A percentile compares a stretch with the other conserved stretches of the same genome.
These are phyloP conservation scores for Hirtodrosophila confusa DNA, from an alignment of 2,888 invertebrate genomes.

Conservation along the genomic window DNA sequence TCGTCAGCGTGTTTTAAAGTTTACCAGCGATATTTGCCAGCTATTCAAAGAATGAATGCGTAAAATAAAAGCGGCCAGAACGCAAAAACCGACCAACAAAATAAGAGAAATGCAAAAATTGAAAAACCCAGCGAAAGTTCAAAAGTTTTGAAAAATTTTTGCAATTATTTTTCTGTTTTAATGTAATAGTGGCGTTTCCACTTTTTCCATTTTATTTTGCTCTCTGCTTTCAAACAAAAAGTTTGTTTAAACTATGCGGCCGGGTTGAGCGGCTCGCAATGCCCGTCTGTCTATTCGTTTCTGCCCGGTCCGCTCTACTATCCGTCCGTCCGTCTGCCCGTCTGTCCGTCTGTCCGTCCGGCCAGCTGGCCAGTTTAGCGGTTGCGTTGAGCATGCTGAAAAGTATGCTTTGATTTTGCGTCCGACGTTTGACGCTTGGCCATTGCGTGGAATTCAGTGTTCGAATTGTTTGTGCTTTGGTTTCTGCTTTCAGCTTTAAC, in stretches of 20 bases:
- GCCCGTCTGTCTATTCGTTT: constrained; percentile 23
- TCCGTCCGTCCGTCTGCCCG: neutral
- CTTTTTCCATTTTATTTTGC: constrained; percentile 24
- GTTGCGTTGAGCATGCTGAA: constrained; percentile 65
- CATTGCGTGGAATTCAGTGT: constrained; percentile 72
- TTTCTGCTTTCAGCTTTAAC: constrained; percentile 22
- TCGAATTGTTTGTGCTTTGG: constrained; percentile 66
- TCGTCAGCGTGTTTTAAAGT: constrained; percentile 67
- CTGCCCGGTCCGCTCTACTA: neutral
- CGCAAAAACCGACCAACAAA: constrained; percentile 29
- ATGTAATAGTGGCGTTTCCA: constrained; percentile 66
- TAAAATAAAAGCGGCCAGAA: constrained; percentile 46
- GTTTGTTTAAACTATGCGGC: constrained; percentile 74
- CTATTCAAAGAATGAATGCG: constrained; percentile 60
- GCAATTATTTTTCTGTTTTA: constrained; percentile 77
- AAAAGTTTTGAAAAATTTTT: constrained; percentile 72
- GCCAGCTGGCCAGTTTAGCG: constrained; percentile 63
- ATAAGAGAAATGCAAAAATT: constrained; percentile 9
- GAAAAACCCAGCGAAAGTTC: constrained; percentile 55
- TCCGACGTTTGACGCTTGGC: constrained; percentile 52
- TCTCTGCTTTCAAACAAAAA: constrained; percentile 70
- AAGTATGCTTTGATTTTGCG: constrained; percentile 75
- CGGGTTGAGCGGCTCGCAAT: constrained; percentile 38
- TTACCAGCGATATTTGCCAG: constrained; percentile 47
- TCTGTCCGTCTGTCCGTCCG: constrained; percentile 9